Evolutionary conservation across 2,888 invertebrate species (phyloP).

Genomic region (Callyntrura sp.): DNA sequence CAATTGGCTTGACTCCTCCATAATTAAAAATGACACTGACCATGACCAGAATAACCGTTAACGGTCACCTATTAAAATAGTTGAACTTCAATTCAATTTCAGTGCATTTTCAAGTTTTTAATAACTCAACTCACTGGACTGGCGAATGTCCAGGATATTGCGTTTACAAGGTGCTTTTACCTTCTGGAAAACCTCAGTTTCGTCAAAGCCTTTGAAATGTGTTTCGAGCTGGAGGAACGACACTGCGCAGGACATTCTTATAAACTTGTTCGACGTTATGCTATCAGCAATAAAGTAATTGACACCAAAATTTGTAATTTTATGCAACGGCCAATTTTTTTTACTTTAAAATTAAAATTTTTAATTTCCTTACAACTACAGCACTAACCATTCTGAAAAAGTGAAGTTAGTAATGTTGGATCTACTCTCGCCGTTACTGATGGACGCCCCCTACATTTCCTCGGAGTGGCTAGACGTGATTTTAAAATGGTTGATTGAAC

Average conservation of each 20-base stretch:
- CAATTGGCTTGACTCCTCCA: too few species aligned
- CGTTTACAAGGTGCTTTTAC: constrained; percentile 99
- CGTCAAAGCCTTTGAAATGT: constrained; percentile 99
- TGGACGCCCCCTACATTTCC: constrained; percentile 97
- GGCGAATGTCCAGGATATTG: constrained; percentile 98
- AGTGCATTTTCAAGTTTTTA: constrained; percentile 21
- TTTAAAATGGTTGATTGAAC: constrained; percentile 97
- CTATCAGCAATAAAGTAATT: constrained; percentile 98
- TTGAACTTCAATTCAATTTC: not conserved
- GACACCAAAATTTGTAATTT: too few species aligned
- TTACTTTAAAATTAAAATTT: too few species aligned
- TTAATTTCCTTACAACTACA: not conserved
- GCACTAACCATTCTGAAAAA: constrained; percentile 96
- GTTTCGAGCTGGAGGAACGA: constrained; percentile 97
- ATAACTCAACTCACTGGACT: constrained; percentile 96
- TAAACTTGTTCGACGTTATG: constrained; percentile 96
- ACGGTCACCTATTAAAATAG: constrained; percentile 42
- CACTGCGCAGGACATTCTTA: constrained; percentile 96
- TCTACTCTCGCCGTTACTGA: constrained; percentile 96
- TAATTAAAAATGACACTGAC: not conserved
- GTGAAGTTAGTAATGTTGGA: constrained; percentile 99
- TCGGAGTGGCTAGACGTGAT: constrained; percentile 97
- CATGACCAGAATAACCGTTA: not conserved
- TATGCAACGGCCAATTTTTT: too few species aligned
- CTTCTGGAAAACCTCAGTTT: constrained; percentile 98